Evolutionary conservation across 2,113 vertebrate species (phyloP).

Genomic region (Saguinus midas): DNA sequence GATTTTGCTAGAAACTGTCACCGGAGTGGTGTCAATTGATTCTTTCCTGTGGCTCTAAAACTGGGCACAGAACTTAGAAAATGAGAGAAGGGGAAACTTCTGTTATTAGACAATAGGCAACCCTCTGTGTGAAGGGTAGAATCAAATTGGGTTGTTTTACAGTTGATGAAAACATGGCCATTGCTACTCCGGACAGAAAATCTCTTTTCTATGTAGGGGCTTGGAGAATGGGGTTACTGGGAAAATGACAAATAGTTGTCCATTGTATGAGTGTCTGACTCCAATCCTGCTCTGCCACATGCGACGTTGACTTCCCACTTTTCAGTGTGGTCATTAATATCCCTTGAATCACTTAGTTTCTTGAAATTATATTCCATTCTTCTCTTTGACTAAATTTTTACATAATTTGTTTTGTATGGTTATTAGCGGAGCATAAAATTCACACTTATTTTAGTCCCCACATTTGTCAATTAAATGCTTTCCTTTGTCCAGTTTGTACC

Average conservation of each 20-base stretch:
- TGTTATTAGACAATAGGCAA: neutral
- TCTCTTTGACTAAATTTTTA: slow-evolving; percentile 1
- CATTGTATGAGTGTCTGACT: neutral
- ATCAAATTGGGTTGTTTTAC: neutral
- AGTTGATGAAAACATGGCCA: neutral
- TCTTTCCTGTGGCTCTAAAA: neutral
- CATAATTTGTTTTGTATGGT: slow-evolving; percentile 29
- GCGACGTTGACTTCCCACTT: neutral
- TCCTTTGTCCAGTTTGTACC: neutral
- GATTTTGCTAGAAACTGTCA: neutral
- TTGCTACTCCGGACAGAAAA: neutral
- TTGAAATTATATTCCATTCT: slow-evolving; percentile 35
- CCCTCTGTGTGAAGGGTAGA: neutral
- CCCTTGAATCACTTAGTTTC: neutral
- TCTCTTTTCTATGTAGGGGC: neutral
- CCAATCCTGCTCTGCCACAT: too few relatives aligned
- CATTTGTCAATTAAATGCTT: slow-evolving; percentile 30
- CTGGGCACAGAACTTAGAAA: neutral
- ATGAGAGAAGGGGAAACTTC: neutral
- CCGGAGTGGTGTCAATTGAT: neutral
- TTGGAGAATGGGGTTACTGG: neutral
- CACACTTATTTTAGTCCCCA: neutral
- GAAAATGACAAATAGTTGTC: neutral
- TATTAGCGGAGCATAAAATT: slow-evolving; percentile 34
- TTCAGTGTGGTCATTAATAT: neutral